A percentile compares a stretch with the other conserved stretches of the same genome.
phyloP scores from a whole-genome alignment of 1,140 invertebrate genomes.

The Drosophila eugracilis region DNA sequence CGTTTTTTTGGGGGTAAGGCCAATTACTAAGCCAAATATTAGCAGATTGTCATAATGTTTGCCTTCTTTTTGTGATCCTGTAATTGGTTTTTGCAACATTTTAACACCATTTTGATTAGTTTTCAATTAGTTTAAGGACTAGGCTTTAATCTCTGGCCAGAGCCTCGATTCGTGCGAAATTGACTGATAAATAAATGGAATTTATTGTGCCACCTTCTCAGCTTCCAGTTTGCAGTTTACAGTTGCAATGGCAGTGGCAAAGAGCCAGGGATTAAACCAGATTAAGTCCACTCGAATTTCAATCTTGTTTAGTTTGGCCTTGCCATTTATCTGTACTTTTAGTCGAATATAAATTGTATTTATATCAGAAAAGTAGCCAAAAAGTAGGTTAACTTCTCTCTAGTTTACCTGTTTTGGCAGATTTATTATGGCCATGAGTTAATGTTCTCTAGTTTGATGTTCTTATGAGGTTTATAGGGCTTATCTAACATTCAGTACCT shows the following conservation, averaged over 20 bases:
- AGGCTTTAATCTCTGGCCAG: not conserved
- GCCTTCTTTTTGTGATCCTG: not conserved
- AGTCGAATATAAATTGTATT: too few relatives aligned
- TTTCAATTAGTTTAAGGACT: conserved; percentile 4
- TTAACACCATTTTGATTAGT: not conserved
- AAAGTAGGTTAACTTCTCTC: too few relatives aligned
- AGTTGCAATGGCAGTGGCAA: not conserved
- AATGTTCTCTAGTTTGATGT: too few relatives aligned
- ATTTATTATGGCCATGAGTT: too few relatives aligned
- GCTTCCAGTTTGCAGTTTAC: too few relatives aligned
- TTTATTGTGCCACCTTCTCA: not conserved
- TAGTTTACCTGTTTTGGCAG: too few relatives aligned
- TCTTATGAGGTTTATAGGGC: too few relatives aligned
- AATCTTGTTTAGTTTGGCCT: not conserved
- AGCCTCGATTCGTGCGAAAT: not conserved
- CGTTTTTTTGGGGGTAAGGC: conserved; percentile 1
- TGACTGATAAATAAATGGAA: not conserved
- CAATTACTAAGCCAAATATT: conserved; percentile 18
- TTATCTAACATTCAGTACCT: too few relatives aligned
- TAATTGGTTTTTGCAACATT: conserved; percentile 5
- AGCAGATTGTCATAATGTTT: not conserved
- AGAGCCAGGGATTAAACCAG: not conserved
- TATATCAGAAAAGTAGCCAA: too few relatives aligned
- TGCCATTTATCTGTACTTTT: not conserved
- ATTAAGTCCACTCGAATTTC: not conserved